Conservation (phyloP, 2,797 vertebrate species). For the Myiothlypis chrysogaster region DNA sequence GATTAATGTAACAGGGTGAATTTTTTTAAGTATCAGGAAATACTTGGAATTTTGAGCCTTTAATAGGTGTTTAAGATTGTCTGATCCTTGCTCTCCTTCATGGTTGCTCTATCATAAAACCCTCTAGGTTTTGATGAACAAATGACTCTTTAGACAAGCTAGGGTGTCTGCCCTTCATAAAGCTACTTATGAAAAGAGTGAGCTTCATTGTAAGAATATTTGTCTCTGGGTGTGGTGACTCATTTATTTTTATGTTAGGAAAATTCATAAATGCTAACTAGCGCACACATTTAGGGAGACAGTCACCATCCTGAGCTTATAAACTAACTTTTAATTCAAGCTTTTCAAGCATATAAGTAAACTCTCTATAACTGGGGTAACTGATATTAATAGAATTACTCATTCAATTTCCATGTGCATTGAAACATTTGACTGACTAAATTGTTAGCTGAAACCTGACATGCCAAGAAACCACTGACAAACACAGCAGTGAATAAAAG, state of each 20-base stretch:
- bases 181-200: neutral
- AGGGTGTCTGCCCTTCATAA: neutral
- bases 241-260: neutral
- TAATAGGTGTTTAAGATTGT: neutral
- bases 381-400: neutral
- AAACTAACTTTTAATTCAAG: neutral
- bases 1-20: rapidly evolving
- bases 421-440: neutral
- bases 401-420: neutral
- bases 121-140: neutral
- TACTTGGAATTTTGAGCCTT: neutral
- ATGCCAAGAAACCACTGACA: neutral
- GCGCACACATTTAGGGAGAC: neutral
- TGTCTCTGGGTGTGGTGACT: neutral
- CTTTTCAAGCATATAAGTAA: neutral
- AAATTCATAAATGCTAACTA: neutral
- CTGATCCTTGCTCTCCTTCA: neutral
- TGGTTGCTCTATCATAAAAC: neutral
- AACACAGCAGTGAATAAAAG: neutral
- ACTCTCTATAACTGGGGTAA: neutral
- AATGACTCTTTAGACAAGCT: neutral
- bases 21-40: neutral
- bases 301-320: neutral
- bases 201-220: neutral
- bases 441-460: neutral